Base-by-base conservation (phyloP, 92 coral and sea anemone genomes). In the Heliopora coerulea region DNA sequence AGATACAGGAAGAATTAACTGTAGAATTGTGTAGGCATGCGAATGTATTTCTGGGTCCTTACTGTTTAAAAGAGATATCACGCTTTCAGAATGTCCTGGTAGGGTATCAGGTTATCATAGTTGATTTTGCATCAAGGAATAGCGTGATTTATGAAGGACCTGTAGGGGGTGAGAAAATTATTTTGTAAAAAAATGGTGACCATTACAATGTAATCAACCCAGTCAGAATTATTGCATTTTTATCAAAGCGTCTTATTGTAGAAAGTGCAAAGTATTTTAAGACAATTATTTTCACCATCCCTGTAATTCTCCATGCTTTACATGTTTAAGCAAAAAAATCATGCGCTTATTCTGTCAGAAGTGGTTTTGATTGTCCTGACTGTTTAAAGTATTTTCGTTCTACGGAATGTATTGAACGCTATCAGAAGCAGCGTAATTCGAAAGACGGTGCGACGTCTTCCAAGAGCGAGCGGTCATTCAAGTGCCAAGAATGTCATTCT, bases 351-450 rank as follows among this genome's bases (percentile, higher is more conserved):
- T 7, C 8, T 50, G 9, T 7, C 8, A 23, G 58, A 17, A 17
- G 6, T 17, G 19, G 17, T 17, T 12, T n/a, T n/a, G n/a, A n/a
- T 4, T 77, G 82, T 48, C 74, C 21, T 21, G 82, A 77, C 15
- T 77, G 82, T 50, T 18, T 61, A n/a, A 77, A 61, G 73, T 77
- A 39, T 62, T 77, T 74, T 48, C 60, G 82, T 13, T 74, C 80
- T 3, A 8, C 25, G 7, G 34, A 17, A 25, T 73, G 79, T 34
- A 30, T 73, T 21, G 79, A 26, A 2, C 44, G 10, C 5, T 67
- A 73, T 19, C 54, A 73, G 34, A 73, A 57, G 28, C 28, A 28
- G 10, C 68, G 58, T 17, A 17, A 17, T 17, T 50, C 6, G 6
- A 17, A 23, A 7, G 58, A 19, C 4, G 58, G 3, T 17, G 21